These are phyloP conservation scores for Reticulitermes speratus DNA, from an alignment of 1,140 invertebrate species.

Conservation along the genomic window DNA sequence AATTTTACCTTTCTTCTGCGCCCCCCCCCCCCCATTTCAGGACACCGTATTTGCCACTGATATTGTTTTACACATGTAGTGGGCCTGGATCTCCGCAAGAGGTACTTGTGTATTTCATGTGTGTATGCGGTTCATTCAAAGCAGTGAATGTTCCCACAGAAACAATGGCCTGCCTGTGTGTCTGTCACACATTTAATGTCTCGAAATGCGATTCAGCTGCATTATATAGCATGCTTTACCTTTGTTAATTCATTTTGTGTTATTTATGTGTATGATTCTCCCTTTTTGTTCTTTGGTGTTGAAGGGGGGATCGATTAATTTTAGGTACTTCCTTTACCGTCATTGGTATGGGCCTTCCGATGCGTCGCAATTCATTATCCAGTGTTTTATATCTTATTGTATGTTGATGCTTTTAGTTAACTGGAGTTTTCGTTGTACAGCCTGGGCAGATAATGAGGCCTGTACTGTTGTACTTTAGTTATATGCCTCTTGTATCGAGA, in stretches of 20 bases:
- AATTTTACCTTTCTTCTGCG: too few species aligned
- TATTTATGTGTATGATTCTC: neutral
- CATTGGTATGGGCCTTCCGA: neutral
- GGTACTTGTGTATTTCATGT: too few species aligned
- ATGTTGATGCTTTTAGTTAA: neutral
- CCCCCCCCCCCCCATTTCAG: too few species aligned
- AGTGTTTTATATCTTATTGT: neutral
- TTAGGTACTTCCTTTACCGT: neutral
- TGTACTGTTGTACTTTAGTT: too few species aligned
- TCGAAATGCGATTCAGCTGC: neutral
- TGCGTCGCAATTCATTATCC: neutral
- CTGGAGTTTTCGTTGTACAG: neutral
- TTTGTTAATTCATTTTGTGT: neutral
- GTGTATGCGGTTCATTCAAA: too few species aligned
- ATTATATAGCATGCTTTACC: neutral
- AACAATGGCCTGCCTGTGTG: neutral
- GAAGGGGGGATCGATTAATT: neutral
- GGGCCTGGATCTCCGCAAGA: too few species aligned
- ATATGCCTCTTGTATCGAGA: too few species aligned
- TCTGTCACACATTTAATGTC: neutral
- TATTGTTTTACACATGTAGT: too few species aligned
- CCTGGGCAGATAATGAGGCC: too few species aligned
- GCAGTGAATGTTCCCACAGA: neutral
- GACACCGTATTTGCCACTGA: too few species aligned
- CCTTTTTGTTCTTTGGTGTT: neutral